phyloP scores from a whole-genome alignment of 92 coral and sea anemone species.

The Chrysogorgia sp. region DNA sequence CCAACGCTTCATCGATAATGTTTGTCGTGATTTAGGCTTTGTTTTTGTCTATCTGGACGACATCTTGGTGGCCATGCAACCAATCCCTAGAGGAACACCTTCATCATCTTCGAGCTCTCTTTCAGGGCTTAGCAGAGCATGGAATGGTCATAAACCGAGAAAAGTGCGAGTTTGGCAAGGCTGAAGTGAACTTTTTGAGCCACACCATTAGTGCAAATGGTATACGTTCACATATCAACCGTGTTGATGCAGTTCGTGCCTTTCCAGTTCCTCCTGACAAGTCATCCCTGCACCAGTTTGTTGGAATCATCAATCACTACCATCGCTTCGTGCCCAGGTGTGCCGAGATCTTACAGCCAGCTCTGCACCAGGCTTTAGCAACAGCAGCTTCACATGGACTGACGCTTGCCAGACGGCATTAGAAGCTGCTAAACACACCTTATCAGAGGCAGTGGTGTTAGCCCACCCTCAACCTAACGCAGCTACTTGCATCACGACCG shows the following conservation, averaged over 20 bases:
- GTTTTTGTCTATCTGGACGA: neutral
- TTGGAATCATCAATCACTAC: constrained; percentile 32
- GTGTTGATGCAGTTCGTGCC: constrained; percentile 45
- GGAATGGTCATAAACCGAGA: constrained; percentile 57
- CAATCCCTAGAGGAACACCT: constrained; percentile 27
- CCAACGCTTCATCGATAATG: too few relatives aligned
- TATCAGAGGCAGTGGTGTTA: constrained; percentile 43
- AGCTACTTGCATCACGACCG: constrained; percentile 48
- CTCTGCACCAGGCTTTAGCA: constrained; percentile 35
- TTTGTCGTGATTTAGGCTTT: neutral
- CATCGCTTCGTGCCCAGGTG: constrained; percentile 38
- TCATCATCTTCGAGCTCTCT: constrained; percentile 39
- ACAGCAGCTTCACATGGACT: constrained; percentile 27
- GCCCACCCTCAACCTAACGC: constrained; percentile 42
- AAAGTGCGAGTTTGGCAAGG: constrained; percentile 55
- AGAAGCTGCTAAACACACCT: constrained; percentile 38
- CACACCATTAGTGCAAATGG: constrained; percentile 49
- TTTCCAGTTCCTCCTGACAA: constrained; percentile 43
- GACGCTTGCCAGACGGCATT: constrained; percentile 27
- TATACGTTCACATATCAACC: constrained; percentile 37
- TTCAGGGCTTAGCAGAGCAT: constrained; percentile 44
- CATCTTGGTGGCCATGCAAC: constrained; percentile 23
- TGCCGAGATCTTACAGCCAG: constrained; percentile 35
- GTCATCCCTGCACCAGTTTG: constrained; percentile 36
- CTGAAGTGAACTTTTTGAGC: constrained; percentile 53